phyloP scores from a whole-genome alignment of 2,797 vertebrate species.

The Cirrhinus molitorella region DNA sequence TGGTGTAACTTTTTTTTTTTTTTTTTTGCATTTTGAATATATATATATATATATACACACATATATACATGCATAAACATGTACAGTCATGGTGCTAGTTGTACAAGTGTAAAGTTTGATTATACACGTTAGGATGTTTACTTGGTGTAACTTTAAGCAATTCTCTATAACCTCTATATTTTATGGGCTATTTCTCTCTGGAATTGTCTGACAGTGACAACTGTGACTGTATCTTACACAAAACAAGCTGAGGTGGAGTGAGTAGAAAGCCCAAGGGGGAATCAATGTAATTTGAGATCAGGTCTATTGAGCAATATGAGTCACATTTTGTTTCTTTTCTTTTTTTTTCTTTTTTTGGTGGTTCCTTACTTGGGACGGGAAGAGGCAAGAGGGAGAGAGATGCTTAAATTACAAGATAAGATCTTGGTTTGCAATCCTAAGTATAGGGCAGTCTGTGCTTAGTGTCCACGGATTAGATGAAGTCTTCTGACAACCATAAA shows the following conservation, averaged over 20 bases:
- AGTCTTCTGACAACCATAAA: slow-evolving; percentile 17
- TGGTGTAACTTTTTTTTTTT: not conserved
- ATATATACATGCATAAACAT: too few species aligned
- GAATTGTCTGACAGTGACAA: not conserved
- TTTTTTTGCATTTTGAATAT: too few species aligned
- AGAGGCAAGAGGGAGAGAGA: not conserved
- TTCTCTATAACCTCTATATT: not conserved
- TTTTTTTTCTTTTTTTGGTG: not conserved
- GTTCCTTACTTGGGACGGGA: not conserved
- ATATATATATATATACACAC: too few species aligned
- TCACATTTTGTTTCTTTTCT: not conserved
- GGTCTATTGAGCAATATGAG: slow-evolving; percentile 29
- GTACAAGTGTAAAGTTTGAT: too few species aligned
- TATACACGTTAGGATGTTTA: too few species aligned
- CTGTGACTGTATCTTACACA: not conserved
- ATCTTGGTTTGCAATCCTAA: slow-evolving; percentile 21
- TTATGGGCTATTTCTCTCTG: not conserved
- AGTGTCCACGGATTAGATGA: slow-evolving; percentile 42
- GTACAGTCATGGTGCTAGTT: too few species aligned
- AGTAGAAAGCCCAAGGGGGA: not conserved
- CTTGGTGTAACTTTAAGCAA: not conserved
- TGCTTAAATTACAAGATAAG: slow-evolving; percentile 1
- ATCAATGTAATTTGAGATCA: slow-evolving; percentile 17
- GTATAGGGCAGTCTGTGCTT: not conserved
- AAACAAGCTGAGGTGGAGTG: slow-evolving; percentile 14